Conservation (phyloP, 2,888 invertebrate species). For the Hirtodrosophila histrioides region DNA sequence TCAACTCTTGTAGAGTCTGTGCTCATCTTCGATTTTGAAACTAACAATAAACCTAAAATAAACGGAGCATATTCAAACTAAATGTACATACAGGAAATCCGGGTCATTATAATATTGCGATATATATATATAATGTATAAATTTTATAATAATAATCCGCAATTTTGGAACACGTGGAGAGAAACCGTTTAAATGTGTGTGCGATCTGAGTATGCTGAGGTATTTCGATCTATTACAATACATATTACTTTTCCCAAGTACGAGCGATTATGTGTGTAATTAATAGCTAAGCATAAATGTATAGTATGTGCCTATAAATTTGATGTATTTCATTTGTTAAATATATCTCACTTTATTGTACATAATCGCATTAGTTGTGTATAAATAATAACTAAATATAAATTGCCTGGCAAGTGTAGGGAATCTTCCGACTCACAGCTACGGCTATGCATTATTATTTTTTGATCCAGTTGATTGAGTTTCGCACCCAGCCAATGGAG, state of each 20-base stretch:
- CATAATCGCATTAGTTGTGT: slow-evolving; percentile 19
- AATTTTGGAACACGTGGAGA: slow-evolving; percentile 30
- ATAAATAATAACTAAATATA: slow-evolving; percentile 44
- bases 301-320: slow-evolving; percentile 24
- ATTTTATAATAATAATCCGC: slow-evolving; percentile 5
- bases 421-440: slow-evolving; percentile 24
- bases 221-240: slow-evolving; percentile 64
- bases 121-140: slow-evolving; percentile 1
- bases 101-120: slow-evolving; percentile 4
- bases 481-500: slow-evolving; percentile 38
- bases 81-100: slow-evolving; percentile 45
- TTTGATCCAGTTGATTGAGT: slow-evolving; percentile 26
- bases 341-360: slow-evolving; percentile 22
- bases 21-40: slow-evolving; percentile 58
- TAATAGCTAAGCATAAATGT: slow-evolving; percentile 24
- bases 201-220: slow-evolving; percentile 71
- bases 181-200: slow-evolving; percentile 37
- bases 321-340: slow-evolving; percentile 9
- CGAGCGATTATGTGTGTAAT: slow-evolving; percentile 20
- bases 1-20: slow-evolving; percentile 70
- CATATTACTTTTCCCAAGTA: slow-evolving; percentile 32
- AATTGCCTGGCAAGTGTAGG: slow-evolving; percentile 43
- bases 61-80: slow-evolving; percentile 47
- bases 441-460: slow-evolving; percentile 19
- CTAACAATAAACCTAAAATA: slow-evolving; percentile 67